Percentiles rank a stretch among this genome's conserved stretches.
These are phyloP conservation scores for Meiosimyza decipiens DNA, from an alignment of 2,888 invertebrate genomes.

Conservation along the genomic window DNA sequence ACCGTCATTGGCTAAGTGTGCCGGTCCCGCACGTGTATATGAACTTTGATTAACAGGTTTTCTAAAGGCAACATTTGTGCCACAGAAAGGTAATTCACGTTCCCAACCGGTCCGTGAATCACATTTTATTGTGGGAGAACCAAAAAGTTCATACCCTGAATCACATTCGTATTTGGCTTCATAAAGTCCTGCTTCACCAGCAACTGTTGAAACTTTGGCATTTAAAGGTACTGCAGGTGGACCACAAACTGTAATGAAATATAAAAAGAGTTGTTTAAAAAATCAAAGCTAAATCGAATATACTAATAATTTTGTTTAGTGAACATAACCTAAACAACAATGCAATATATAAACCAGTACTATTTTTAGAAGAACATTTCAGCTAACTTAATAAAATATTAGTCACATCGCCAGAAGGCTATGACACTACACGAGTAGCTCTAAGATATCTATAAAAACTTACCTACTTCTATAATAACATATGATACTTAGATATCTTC, in stretches of 20 bases:
- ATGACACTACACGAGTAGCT: too few relatives aligned
- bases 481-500: too few relatives aligned
- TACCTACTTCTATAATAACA: too few relatives aligned
- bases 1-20: slow-evolving; percentile 89
- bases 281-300: background rate
- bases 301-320: too few relatives aligned
- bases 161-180: slow-evolving; percentile 86
- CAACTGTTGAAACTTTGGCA: slow-evolving; percentile 72
- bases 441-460: too few relatives aligned
- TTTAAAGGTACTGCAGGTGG: slow-evolving; percentile 88
- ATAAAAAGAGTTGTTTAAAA: background rate
- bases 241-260: slow-evolving; percentile 72
- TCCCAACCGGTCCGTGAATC: slow-evolving; percentile 81
- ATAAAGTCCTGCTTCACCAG: slow-evolving; percentile 69
- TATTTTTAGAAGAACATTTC: too few relatives aligned
- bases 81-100: slow-evolving; percentile 85
- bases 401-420: too few relatives aligned
- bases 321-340: too few relatives aligned
- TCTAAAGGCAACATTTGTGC: slow-evolving; percentile 87
- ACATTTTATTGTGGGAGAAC: slow-evolving; percentile 77
- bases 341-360: too few relatives aligned
- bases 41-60: slow-evolving; percentile 93
- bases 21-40: slow-evolving; percentile 84
- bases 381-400: too few relatives aligned
- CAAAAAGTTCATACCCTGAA: slow-evolving; percentile 89